Conservation (phyloP, 2,113 vertebrate genomes). For the Dasyprocta punctata region DNA sequence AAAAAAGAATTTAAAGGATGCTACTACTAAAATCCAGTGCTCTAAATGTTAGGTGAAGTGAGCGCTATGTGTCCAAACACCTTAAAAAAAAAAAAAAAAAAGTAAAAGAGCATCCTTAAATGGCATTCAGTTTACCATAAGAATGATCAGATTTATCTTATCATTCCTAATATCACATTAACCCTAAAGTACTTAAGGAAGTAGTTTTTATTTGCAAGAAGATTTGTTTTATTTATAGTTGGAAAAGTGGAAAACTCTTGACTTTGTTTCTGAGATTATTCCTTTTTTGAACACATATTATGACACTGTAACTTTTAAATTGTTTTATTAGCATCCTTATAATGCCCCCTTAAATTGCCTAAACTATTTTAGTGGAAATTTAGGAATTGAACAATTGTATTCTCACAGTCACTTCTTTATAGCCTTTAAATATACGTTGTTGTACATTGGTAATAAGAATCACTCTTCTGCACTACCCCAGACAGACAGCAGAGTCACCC, state of each 20-base stretch:
- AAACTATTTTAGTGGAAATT: neutral
- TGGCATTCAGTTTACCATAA: neutral
- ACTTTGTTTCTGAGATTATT: conserved; percentile 8
- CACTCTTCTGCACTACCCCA: conserved; percentile 6
- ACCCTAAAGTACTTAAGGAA: neutral
- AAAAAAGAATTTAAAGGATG: neutral
- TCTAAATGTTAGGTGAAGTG: neutral
- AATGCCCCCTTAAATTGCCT: neutral
- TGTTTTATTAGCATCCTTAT: neutral
- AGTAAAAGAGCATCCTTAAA: neutral
- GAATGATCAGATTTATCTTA: neutral
- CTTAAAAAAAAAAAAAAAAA: neutral
- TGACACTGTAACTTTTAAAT: neutral
- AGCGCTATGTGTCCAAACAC: neutral
- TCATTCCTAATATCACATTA: neutral
- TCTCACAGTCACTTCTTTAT: neutral
- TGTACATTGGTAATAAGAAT: neutral
- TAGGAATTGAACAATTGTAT: neutral
- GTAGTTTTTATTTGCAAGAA: neutral
- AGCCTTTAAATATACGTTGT: neutral
- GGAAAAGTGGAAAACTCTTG: neutral
- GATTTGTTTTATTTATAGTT: neutral
- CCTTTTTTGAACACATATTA: neutral
- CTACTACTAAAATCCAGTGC: neutral
- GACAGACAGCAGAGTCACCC: conserved; percentile 46